Conservation (phyloP, 2,888 invertebrate genomes). For the Flexamia atlantica region DNA sequence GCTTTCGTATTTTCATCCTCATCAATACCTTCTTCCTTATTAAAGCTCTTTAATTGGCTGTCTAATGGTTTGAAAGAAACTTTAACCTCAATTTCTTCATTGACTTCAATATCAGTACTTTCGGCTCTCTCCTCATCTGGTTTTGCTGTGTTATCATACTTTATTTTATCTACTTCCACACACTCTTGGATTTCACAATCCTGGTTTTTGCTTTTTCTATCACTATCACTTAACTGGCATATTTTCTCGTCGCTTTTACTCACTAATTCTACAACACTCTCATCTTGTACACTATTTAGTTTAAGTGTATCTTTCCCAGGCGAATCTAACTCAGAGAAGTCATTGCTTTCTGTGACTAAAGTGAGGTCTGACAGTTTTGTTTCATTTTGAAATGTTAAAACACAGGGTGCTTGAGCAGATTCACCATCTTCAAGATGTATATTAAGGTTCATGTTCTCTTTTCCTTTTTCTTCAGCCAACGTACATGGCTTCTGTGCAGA, state of each 20-base stretch:
- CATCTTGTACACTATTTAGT: neutral
- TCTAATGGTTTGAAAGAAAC: neutral
- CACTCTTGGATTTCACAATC: neutral
- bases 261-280: neutral
- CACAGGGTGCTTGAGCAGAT: too few relatives aligned
- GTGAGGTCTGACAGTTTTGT: neutral
- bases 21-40: too few relatives aligned
- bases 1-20: neutral
- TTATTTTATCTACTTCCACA: neutral
- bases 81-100: neutral
- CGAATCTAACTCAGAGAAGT: neutral
- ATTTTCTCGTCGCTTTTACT: neutral
- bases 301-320: neutral
- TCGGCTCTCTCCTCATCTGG: neutral
- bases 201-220: neutral
- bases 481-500: neutral
- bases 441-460: too few relatives aligned
- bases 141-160: neutral
- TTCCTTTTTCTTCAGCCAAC: neutral
- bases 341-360: neutral
- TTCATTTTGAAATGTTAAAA: too few relatives aligned
- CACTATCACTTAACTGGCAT: neutral
- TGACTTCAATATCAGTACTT: neutral
- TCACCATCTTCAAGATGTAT: too few relatives aligned
- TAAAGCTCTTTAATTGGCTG: neutral